Conservation (phyloP, 2,113 vertebrate genomes). For the Oreochromis aureus region DNA sequence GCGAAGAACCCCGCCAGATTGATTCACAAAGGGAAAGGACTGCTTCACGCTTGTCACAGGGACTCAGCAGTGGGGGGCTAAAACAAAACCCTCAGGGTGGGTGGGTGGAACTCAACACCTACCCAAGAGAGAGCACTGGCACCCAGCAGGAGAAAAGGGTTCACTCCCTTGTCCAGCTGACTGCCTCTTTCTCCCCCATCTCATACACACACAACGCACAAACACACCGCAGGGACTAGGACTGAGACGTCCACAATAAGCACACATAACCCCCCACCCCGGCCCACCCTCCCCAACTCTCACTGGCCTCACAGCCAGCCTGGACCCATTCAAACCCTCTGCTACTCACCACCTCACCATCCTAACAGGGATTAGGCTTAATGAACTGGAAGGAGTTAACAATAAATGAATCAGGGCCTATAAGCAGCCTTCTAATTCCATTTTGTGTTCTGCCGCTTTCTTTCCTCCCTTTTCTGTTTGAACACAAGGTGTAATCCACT, state of each 20-base stretch:
- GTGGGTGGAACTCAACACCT: slow-evolving; percentile 27
- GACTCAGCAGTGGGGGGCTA: slow-evolving; percentile 34
- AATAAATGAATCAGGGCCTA: slow-evolving; percentile 85
- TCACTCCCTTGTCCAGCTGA: slow-evolving; percentile 46
- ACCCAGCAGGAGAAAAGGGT: slow-evolving; percentile 27
- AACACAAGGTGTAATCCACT: slow-evolving; percentile 97
- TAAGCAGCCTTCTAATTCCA: slow-evolving; percentile 87
- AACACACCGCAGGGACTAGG: slow-evolving; percentile 70
- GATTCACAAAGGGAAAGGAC: slow-evolving; percentile 69
- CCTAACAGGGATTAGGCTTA: slow-evolving; percentile 93
- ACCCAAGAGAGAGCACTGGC: background rate
- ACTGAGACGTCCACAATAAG: slow-evolving; percentile 82
- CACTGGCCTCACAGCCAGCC: slow-evolving; percentile 60
- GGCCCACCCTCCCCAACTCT: background rate
- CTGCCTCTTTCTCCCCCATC: slow-evolving; percentile 20
- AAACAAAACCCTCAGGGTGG: slow-evolving; percentile 30
- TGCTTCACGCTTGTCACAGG: slow-evolving; percentile 64
- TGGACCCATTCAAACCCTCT: slow-evolving; percentile 81
- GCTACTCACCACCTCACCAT: slow-evolving; percentile 80
- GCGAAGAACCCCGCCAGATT: slow-evolving; percentile 41
- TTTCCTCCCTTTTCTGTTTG: slow-evolving; percentile 70
- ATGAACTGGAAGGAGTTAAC: slow-evolving; percentile 99
- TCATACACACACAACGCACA: slow-evolving; percentile 15
- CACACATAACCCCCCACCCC: slow-evolving; percentile 75
- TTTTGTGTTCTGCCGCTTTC: slow-evolving; percentile 80